Evolutionary conservation across 1,140 invertebrate genomes (phyloP), one percentile per base, ranked within the genome.

Genomic region (Drosophila ficusphila): DNA sequence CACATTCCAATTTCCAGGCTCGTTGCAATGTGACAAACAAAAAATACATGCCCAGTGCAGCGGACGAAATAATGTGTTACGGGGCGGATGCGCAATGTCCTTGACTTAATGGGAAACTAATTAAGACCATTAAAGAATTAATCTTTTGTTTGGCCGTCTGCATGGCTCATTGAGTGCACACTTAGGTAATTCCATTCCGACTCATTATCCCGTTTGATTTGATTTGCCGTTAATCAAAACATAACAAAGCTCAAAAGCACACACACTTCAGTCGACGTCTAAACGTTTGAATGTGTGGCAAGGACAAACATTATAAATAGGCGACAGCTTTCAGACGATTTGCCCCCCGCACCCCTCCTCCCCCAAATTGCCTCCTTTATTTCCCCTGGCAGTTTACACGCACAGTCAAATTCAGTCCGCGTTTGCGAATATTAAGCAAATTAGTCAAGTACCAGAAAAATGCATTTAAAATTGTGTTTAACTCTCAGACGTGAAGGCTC

Each of bases 391-490:
- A 51, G 42, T 67, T 67, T 51, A 21, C 75, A 77, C 60, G 69
- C 62, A 29, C 48, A 42, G 47, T 34, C 46, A 53, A 46, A 48
- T 31, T 51, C 58, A 21, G 25, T 39, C 23, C 56, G 60, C 72
- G 70, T 71, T 72, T 44, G 68, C 60, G 18, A 34, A 77, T 82
- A 77, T 82, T 82, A 82, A 77, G 67, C 27, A 77, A 82, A 82
- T 77, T 82, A 82, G 68, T 72, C 54, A 77, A 82, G 62, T 60
- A 77, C 73, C 68, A 53, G 73, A 77, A 82, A 82, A 82, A 68
- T 60, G 78, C 78, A 73, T 82, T 82, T 77, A 62, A 77, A 73
- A 77, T 82, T 56, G 52, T 48, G 36, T 48, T 48, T 51, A 61
- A 48, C 42, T 51, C 44, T 21, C 44, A 49, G 71, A 38, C 46